Evolutionary conservation across 1,140 invertebrate species (phyloP).

Genomic region (Aplysia californica): DNA sequence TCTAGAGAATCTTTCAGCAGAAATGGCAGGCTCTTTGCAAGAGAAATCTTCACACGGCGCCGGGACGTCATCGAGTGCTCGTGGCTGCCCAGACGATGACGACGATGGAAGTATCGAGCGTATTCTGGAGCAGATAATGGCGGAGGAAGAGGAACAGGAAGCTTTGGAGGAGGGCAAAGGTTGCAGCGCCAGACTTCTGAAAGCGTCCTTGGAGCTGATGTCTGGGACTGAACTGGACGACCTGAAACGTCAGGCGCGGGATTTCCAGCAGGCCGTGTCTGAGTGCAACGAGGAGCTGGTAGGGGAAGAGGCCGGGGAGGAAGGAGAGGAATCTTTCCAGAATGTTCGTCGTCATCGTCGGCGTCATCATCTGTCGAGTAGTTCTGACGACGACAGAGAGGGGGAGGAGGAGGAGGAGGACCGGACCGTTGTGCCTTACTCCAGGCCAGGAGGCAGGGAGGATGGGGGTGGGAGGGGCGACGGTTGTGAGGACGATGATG

Average conservation of each 20-base stretch:
- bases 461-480: too few species aligned
- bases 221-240: neutral
- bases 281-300: neutral
- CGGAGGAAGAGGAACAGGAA: conserved; percentile 21
- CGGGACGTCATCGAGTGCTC: neutral
- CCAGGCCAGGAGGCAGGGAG: too few species aligned
- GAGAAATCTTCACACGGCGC: neutral
- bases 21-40: neutral
- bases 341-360: conserved; percentile 6
- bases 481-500: too few species aligned
- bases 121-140: conserved; percentile 10
- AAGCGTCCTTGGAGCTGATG: neutral
- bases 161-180: neutral
- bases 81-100: neutral
- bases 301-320: too few species aligned
- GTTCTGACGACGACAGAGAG: too few species aligned
- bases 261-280: neutral
- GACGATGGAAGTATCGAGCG: conserved; percentile 9
- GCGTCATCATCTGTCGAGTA: neutral
- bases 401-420: too few species aligned
- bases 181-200: neutral
- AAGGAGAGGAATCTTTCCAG: too few species aligned
- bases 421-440: neutral
- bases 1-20: neutral
- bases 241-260: neutral